These are phyloP conservation scores for Gerris lacustris DNA, from an alignment of 2,888 invertebrate genomes.

Conservation along the genomic window DNA sequence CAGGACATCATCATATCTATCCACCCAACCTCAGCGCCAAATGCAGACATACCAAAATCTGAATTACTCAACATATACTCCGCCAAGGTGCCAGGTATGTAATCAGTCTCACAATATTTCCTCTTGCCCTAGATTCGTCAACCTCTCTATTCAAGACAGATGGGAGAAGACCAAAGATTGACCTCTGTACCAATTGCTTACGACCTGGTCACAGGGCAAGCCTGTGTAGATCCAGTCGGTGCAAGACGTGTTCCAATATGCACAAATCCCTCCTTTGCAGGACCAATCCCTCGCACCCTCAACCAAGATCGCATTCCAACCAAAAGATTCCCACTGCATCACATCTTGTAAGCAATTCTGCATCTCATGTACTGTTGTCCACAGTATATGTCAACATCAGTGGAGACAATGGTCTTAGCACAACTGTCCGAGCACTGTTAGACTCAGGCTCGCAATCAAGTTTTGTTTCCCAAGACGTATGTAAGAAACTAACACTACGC, in stretches of 20 bases:
- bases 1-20: too few species aligned
- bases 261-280: conserved; percentile 18
- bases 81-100: not conserved
- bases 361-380: not conserved
- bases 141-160: not conserved
- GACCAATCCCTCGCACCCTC: not conserved
- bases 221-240: conserved; percentile 17
- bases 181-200: conserved; percentile 19
- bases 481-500: not conserved
- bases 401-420: not conserved
- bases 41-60: too few species aligned
- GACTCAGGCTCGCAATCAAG: conserved; percentile 15
- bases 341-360: not conserved
- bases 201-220: conserved; percentile 11
- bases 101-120: not conserved
- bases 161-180: not conserved
- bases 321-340: not conserved
- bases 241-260: conserved; percentile 11
- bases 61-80: too few species aligned
- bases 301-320: not conserved
- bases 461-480: conserved; percentile 2
- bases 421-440: not conserved
- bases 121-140: not conserved
- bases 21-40: too few species aligned
- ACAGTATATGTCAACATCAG: not conserved